These are phyloP conservation scores for Lycaena phlaeas DNA, from an alignment of 2,888 invertebrate species.

Conservation along the genomic window DNA sequence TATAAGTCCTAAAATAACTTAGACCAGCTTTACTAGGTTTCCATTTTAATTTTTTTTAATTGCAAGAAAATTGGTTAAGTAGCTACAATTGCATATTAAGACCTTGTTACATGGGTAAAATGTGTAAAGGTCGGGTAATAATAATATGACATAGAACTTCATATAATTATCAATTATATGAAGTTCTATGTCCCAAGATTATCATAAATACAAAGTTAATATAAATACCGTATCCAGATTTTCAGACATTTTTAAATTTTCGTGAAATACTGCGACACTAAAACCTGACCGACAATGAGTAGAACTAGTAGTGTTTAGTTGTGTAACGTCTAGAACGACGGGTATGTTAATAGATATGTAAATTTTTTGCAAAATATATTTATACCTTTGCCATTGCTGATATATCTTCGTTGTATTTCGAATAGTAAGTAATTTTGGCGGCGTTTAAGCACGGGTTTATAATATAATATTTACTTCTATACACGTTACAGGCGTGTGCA, in stretches of 20 bases:
- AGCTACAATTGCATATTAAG: no score
- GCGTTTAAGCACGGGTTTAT: constrained; percentile 23
- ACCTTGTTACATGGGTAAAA: no score
- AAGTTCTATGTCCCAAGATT: no score
- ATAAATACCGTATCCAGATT: constrained; percentile 30
- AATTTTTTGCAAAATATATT: constrained; percentile 15
- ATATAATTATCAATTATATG: no score
- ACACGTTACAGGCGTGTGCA: neutral
- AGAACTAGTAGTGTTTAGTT: constrained; percentile 13
- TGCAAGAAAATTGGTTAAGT: no score
- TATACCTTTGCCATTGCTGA: constrained; percentile 80
- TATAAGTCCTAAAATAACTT: no score
- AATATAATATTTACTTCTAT: constrained; percentile 11
- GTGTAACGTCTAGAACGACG: constrained; percentile 25
- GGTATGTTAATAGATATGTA: constrained; percentile 40
- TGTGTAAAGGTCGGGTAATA: no score
- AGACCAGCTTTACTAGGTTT: no score
- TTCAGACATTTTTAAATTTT: constrained; percentile 30
- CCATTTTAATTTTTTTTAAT: no score
- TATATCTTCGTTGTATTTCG: constrained; percentile 77
- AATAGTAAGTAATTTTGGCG: constrained; percentile 78
- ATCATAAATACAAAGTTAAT: no score
- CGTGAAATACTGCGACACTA: neutral
- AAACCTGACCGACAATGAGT: neutral
- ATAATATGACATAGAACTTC: no score